These are phyloP conservation scores for Nothoprocta perdicaria DNA, from an alignment of 2,113 vertebrate species.

Conservation along the genomic window DNA sequence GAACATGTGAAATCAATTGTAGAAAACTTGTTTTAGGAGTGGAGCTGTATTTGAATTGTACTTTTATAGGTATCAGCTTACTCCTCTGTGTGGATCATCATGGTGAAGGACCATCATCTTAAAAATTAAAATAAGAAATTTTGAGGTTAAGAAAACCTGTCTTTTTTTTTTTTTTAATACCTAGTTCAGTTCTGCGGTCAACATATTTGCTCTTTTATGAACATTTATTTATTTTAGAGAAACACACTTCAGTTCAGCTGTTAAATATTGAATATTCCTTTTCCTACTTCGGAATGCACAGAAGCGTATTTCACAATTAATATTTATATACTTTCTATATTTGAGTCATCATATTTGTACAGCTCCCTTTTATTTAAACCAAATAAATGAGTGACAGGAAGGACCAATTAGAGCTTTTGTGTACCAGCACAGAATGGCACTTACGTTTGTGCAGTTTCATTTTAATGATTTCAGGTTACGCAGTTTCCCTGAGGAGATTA, in stretches of 20 bases:
- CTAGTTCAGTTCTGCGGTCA: neutral
- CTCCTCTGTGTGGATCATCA: neutral
- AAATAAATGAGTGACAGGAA: conserved; percentile 2
- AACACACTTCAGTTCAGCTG: conserved; percentile 19
- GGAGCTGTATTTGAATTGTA: neutral
- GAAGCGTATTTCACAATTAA: conserved; percentile 36
- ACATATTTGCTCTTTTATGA: conserved; percentile 36
- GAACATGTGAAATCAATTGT: neutral
- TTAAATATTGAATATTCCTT: conserved; percentile 31
- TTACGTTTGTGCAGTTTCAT: neutral
- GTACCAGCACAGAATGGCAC: neutral
- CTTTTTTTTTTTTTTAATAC: neutral
- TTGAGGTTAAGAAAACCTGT: neutral
- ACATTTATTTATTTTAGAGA: neutral
- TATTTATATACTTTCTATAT: conserved; percentile 15
- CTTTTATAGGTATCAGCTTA: conserved; percentile 34
- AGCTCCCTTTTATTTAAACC: neutral
- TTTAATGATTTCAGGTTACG: conserved; percentile 48
- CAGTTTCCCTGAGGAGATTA: conserved; percentile 40
- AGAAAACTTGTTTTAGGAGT: neutral
- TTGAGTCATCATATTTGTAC: conserved; percentile 27
- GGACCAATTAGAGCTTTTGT: conserved; percentile 6
- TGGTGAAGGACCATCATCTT: conserved; percentile 33
- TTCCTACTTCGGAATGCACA: conserved; percentile 5
- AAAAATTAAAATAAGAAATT: conserved; percentile 57